Evolutionary conservation across 1,140 invertebrate genomes (phyloP), one percentile per base, ranked within the genome.

Genomic region (Calycopis cecrops): DNA sequence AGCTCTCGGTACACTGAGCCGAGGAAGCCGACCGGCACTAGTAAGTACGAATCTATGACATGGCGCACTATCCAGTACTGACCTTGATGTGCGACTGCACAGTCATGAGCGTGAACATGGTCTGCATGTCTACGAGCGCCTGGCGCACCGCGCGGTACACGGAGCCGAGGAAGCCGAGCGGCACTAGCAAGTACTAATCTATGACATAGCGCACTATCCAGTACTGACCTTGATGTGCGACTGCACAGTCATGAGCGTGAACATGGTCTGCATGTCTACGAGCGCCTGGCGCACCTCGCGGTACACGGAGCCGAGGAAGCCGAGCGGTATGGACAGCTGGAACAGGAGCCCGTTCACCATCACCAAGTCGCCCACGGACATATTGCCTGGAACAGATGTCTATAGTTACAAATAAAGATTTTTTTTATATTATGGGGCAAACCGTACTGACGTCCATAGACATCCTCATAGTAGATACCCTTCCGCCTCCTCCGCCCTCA

Each of bases 261-360:
- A 99, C 98, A 99, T 99, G 35, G 96, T 95, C 88, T 98, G 95
- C 98, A 99, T 99, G 79, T 99, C 98, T 48, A 99, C 95, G 38
- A 99, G 89, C 7, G 98, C 96, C 89, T 99, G 98, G 17, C 97
- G 90, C 33, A 99, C 94, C 91, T 99, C 99, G 64, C 99, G 90
- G 87, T 99, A 99, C 14, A 99, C 97, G 49, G 98, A 99, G 17
- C 99, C 99, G 34, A 99, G 89, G 64, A 91, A 91, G 67, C 98
- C 98, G 9, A 99, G 90, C 4, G 99, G 99, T 35, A 99, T 91
- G 4, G 97, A 98, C 12, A 99, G 90, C 90, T 99, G 99, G 79
- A 99, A 99, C 21, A 99, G 88, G 42, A 99, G 90, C 10, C 95
- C 98, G 89, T 99, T 99, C 4, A 99, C 98, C 96, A 99, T 97